Evolutionary conservation across 2,113 vertebrate genomes (phyloP).

Genomic region (Puma concolor): DNA sequence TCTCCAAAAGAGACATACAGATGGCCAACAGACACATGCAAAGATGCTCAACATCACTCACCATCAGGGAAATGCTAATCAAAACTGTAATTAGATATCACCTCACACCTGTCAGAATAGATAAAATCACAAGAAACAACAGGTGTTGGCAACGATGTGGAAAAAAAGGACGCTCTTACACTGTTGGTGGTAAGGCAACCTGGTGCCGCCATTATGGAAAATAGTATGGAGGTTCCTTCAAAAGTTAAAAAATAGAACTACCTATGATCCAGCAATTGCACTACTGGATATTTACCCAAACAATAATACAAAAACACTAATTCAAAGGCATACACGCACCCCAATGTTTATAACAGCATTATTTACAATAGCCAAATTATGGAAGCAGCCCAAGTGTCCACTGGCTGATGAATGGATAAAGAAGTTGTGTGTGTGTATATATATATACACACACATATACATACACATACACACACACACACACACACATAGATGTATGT

Average conservation of each 20-base stretch:
- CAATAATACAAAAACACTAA: neutral
- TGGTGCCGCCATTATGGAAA: neutral
- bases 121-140: neutral
- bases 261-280: neutral
- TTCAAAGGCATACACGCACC: neutral
- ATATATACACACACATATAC: neutral
- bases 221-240: neutral
- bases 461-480: neutral
- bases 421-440: neutral
- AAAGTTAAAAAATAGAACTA: neutral
- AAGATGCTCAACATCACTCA: neutral
- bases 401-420: neutral
- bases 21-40: neutral
- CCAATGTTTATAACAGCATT: neutral
- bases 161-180: neutral
- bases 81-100: neutral
- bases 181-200: neutral
- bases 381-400: neutral
- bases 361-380: neutral
- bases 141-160: neutral
- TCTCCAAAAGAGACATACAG: neutral
- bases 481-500: too few relatives aligned
- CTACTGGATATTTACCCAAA: neutral
- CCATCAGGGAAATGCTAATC: neutral
- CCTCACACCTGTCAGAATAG: neutral